Evolutionary conservation across 2,888 invertebrate species (phyloP), one percentile per base, ranked within the genome.

Genomic region (Epistrophella euchroma): DNA sequence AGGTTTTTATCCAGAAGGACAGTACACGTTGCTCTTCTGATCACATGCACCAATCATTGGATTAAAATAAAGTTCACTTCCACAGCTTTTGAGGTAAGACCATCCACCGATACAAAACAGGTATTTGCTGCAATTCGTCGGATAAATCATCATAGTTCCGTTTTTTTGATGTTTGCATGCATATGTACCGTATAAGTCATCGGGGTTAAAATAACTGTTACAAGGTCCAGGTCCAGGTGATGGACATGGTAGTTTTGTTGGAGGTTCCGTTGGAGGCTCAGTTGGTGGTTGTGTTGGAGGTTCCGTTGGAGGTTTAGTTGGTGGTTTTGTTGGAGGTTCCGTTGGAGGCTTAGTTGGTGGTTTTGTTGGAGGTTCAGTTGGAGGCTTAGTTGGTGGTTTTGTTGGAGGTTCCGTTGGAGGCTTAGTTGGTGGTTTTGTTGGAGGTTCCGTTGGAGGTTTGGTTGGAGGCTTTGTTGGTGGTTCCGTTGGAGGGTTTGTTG

Each of bases 121-220:
- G 88, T 89, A 91, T 58, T 89, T 87, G 0, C 88, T 89, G 70
- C 91, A 91, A 72, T 90, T 91, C 10, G 90, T 90, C 3, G 91
- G 91, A 6, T 90, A 90, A 4, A 91, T 56, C 4, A 89, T 84
- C 6, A 89, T 89, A 75, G 89, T 90, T 28, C 91, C 91, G 72
- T 91, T 77, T 0, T 62, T 13, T 71, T 90, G 90, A 3, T 83
- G 64, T 6, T 79, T 79, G 64, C 91, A 91, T 1, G 91, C 88
- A 74, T 82, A 91, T 25, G 89, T 89, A 1, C 89, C 89, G 32
- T 91, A 91, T 0, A 90, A 70, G 10, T 85, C 70, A 37, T 89
- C 90, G 50, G 81, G 75, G 40, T 81, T 62, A n/a, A 55, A 81
- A 70, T 70, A 81, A 45, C 60, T 80, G 1, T 74, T 74, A 19